phyloP scores from a whole-genome alignment of 2,113 vertebrate species.

The Ochotona curzoniae region DNA sequence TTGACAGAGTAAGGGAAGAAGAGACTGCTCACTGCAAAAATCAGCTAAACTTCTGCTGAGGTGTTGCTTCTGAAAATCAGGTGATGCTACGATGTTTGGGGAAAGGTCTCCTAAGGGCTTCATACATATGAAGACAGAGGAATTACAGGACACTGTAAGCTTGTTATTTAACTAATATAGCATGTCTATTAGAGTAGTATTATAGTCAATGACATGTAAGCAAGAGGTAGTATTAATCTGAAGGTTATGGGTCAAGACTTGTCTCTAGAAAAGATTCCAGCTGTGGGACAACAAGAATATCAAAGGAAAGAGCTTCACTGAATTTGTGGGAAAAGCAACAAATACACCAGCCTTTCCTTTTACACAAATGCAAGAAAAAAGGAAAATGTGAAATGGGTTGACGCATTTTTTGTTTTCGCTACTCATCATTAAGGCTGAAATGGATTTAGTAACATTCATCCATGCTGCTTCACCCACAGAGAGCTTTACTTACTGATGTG shows the following conservation, averaged over 20 bases:
- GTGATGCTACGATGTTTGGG: neutral
- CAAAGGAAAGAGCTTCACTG: neutral
- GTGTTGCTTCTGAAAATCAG: neutral
- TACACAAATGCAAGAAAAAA: neutral
- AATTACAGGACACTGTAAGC: neutral
- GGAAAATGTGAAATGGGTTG: neutral
- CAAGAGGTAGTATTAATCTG: neutral
- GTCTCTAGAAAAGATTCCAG: neutral
- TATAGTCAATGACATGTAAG: neutral
- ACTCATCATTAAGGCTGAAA: neutral
- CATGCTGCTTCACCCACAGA: neutral
- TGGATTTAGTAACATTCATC: neutral
- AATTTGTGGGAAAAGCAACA: neutral
- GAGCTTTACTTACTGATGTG: too few species aligned
- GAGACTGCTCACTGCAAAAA: neutral
- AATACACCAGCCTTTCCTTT: neutral
- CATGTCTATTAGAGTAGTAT: neutral
- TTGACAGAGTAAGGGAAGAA: conserved; percentile 80
- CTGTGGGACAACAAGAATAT: neutral
- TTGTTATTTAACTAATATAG: neutral
- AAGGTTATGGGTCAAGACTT: neutral
- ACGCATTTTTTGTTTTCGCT: neutral
- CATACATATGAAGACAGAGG: neutral
- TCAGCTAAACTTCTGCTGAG: neutral
- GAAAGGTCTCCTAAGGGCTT: neutral